These are phyloP conservation scores for Addax nasomaculatus DNA, from an alignment of 2,113 vertebrate genomes.

Conservation along the genomic window DNA sequence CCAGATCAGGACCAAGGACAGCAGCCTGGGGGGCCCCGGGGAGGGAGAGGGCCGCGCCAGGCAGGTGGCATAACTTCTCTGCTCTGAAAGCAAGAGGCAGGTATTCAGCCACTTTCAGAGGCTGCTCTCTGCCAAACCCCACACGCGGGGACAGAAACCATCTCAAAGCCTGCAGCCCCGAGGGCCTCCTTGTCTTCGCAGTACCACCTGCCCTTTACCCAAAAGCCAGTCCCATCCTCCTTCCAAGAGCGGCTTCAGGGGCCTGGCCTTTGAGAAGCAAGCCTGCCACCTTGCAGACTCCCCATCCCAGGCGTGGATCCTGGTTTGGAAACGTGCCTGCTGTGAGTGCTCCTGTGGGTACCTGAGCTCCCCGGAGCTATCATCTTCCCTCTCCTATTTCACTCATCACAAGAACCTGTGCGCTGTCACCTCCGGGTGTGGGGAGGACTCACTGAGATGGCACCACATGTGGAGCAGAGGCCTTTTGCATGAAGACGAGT, in stretches of 20 bases:
- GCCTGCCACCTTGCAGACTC: background rate
- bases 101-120: background rate
- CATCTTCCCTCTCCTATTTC: background rate
- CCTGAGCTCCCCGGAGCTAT: background rate
- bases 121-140: background rate
- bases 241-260: background rate
- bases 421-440: background rate
- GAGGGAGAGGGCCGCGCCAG: background rate
- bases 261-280: too few species aligned
- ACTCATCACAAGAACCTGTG: background rate
- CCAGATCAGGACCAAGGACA: background rate
- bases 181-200: background rate
- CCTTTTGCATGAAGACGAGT: fast-evolving
- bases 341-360: fast-evolving
- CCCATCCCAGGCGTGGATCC: background rate
- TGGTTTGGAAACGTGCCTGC: fast-evolving
- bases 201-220: background rate
- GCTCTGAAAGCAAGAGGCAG: background rate
- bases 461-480: fast-evolving
- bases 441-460: fast-evolving
- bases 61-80: background rate
- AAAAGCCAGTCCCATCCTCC: background rate
- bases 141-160: background rate
- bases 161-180: background rate
- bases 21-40: background rate